These are phyloP conservation scores for Lasaia peninsularis DNA, from an alignment of 1,140 invertebrate genomes.

Conservation along the genomic window DNA sequence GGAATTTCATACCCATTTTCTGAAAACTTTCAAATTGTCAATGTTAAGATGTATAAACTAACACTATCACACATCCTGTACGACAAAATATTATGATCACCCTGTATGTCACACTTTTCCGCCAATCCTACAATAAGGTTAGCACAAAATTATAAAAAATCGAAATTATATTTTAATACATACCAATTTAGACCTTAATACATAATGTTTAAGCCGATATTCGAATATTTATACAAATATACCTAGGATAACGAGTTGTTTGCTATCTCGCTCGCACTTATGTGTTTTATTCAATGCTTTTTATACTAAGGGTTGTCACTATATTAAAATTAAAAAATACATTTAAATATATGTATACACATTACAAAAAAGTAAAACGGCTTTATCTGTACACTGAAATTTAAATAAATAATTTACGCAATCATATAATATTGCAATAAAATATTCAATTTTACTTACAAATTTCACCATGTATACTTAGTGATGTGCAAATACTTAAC, in stretches of 20 bases:
- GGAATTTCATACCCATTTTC: too few species aligned
- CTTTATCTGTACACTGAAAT: too few species aligned
- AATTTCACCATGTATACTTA: too few species aligned
- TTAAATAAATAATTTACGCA: too few species aligned
- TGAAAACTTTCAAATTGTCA: too few species aligned
- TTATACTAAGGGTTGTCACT: slow-evolving; percentile 14
- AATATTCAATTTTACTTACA: too few species aligned
- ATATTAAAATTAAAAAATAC: neutral
- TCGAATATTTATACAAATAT: neutral
- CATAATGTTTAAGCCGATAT: neutral
- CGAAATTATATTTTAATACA: neutral
- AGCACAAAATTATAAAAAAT: slow-evolving; percentile 5
- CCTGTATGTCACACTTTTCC: neutral
- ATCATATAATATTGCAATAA: too few species aligned
- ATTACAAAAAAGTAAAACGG: too few species aligned
- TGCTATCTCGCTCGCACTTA: slow-evolving; percentile 14
- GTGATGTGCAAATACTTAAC: too few species aligned
- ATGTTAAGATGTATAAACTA: too few species aligned
- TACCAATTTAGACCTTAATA: neutral
- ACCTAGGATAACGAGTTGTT: slow-evolving; percentile 13
- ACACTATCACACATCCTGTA: neutral
- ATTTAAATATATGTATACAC: neutral
- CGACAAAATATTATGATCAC: neutral
- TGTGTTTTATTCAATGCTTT: slow-evolving; percentile 14
- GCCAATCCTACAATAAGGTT: slow-evolving; percentile 8